Percentiles rank a stretch among this genome's conserved stretches.
These are phyloP conservation scores for Hystrix cristata DNA, from an alignment of 2,113 vertebrate genomes.

Conservation along the genomic window DNA sequence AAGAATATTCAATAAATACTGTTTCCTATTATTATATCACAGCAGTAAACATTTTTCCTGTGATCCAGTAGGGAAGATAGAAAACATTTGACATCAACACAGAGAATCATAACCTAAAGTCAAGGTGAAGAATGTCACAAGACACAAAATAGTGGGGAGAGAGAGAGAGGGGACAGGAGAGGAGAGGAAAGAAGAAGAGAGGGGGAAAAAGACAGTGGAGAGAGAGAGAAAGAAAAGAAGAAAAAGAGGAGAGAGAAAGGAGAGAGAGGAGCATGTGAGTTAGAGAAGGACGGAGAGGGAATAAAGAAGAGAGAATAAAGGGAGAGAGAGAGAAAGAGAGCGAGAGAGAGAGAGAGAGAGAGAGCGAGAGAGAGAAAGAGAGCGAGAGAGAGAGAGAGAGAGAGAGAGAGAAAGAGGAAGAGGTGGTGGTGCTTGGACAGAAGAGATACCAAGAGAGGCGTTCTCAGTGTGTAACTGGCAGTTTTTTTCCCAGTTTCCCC, in stretches of 20 bases:
- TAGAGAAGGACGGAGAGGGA: background rate
- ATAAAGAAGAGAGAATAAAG: background rate
- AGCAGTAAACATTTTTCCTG: background rate
- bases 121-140: background rate
- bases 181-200: no score
- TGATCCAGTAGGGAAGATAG: background rate
- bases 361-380: background rate
- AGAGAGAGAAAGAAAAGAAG: background rate
- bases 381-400: background rate
- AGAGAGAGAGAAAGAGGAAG: background rate
- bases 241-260: background rate
- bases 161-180: background rate
- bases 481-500: background rate
- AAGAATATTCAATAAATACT: background rate
- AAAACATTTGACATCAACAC: background rate
- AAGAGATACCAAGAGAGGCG: background rate
- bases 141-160: background rate
- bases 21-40: background rate
- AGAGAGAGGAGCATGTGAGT: no score
- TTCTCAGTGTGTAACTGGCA: background rate
- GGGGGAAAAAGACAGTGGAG: background rate
- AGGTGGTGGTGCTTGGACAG: background rate
- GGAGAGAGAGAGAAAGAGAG: background rate
- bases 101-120: background rate
- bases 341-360: background rate